Percentiles rank a stretch among this genome's conserved stretches.
phyloP scores from a whole-genome alignment of 2,888 invertebrate genomes.

The Yponomeuta sedellus region DNA sequence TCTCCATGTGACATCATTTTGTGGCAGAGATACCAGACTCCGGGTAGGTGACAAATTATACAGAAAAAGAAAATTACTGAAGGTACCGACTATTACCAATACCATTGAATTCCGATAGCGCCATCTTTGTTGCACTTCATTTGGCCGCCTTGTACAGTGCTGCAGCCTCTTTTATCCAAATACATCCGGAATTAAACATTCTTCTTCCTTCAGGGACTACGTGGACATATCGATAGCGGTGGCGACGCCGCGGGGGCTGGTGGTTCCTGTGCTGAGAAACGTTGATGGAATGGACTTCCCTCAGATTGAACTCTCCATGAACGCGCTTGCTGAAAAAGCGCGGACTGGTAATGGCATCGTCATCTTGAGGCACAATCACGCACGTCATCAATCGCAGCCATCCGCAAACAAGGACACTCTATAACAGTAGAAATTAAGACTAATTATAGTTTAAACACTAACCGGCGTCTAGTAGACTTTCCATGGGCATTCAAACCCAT shows the following conservation, averaged over 20 bases:
- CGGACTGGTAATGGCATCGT: constrained; percentile 76
- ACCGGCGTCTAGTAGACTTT: too few species aligned
- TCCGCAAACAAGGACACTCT: too few species aligned
- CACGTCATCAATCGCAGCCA: too few species aligned
- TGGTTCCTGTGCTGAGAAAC: constrained; percentile 96
- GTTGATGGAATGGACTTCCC: constrained; percentile 97
- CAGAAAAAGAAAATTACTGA: too few species aligned
- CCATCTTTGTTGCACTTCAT: background rate
- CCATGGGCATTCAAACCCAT: too few species aligned
- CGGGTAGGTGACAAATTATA: too few species aligned
- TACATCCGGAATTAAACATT: background rate
- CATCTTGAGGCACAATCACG: background rate
- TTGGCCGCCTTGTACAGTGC: background rate
- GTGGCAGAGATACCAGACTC: too few species aligned
- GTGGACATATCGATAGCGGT: constrained; percentile 99
- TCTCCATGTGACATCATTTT: too few species aligned
- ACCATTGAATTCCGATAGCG: too few species aligned
- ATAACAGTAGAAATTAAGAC: too few species aligned
- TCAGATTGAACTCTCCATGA: constrained; percentile 92
- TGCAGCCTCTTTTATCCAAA: background rate
- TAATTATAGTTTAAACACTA: too few species aligned
- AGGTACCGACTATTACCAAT: too few species aligned
- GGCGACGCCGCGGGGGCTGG: constrained; percentile 98
- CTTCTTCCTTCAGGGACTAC: constrained; percentile 83
- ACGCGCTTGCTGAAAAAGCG: constrained; percentile 93